Conservation (phyloP, 1,140 invertebrate species). For the Drosophila azteca region DNA sequence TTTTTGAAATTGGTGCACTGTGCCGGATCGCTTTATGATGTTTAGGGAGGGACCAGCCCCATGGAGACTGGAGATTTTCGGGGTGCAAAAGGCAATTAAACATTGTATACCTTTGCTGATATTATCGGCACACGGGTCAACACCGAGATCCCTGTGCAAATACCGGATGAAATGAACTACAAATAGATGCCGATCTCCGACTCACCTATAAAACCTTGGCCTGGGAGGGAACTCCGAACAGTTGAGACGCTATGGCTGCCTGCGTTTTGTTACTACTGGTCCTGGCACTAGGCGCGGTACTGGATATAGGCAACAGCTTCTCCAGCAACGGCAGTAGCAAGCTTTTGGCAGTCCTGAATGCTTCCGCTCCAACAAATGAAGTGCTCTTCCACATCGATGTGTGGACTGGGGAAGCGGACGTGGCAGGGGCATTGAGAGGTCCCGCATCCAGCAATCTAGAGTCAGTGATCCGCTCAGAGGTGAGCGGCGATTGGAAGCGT, state of each 20-base stretch:
- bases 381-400: slow-evolving; percentile 56
- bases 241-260: slow-evolving; percentile 12
- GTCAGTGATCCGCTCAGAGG: slow-evolving; percentile 58
- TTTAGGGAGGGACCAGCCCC: too few species aligned
- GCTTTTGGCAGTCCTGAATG: slow-evolving; percentile 37
- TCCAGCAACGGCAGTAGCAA: slow-evolving; percentile 14
- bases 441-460: slow-evolving; percentile 18
- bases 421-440: not conserved
- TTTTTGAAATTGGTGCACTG: slow-evolving; percentile 37
- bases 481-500: slow-evolving; percentile 62
- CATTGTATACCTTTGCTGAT: slow-evolving; percentile 13
- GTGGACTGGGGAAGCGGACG: slow-evolving; percentile 13
- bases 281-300: not conserved
- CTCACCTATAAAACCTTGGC: slow-evolving; percentile 39
- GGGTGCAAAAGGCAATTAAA: slow-evolving; percentile 48
- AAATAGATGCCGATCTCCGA: slow-evolving; percentile 40
- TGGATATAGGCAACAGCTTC: slow-evolving; percentile 3
- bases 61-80: not conserved
- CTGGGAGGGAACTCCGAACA: slow-evolving; percentile 8
- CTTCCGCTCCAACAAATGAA: slow-evolving; percentile 35
- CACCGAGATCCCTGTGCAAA: slow-evolving; percentile 47
- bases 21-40: slow-evolving; percentile 31
- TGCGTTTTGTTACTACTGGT: slow-evolving; percentile 25
- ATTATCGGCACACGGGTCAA: slow-evolving; percentile 44
- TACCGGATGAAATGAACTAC: slow-evolving; percentile 56